Base-by-base conservation (phyloP, 1,140 invertebrate species). In the Medauroidea extradentata region DNA sequence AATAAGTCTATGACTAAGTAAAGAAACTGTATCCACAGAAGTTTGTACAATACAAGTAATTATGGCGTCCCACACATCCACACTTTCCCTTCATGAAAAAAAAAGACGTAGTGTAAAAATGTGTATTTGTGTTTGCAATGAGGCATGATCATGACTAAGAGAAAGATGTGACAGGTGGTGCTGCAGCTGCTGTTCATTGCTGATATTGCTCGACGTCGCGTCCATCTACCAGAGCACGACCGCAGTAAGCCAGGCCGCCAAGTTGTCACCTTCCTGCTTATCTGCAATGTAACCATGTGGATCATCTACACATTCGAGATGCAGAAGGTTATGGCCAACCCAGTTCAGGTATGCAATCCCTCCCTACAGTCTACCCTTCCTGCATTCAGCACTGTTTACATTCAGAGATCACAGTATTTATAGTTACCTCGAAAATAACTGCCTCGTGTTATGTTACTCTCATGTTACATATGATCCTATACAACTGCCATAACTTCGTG, bases 291-390 rank as follows among this genome's bases (percentile, higher is more conserved):
- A 53, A 93, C 92, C 61, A 92, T 96, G 88, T 96, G 93, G 89
- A 86, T 94, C 58, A 92, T 96, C 69, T 94, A 94, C 73, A 98
- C 94, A 29, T 96, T 98, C 73, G 95, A 98, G 78, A 91, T 91
- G 61, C 91, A 95, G 79, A 94, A 94, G 78, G 91, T 94, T 53
- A 85, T 89, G 66, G 90, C 88, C 59, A 94, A 93, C 77, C 92
- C 91, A 59, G 91, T 94, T 11, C 29, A 59, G 53, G 58, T 60
- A 24, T 27, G 39, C 9, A 18, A 7, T 34, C 29, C 29, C 11
- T 4, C 29, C 4, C 29, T 34, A n/a, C n/a, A n/a, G n/a, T n/a
- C n/a, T n/a, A n/a, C n/a, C n/a, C n/a, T n/a, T n/a, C n/a, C n/a
- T n/a, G n/a, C n/a, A n/a, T n/a, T n/a, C n/a, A n/a, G n/a, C n/a